phyloP scores from a whole-genome alignment of 2,888 invertebrate genomes.

The Acanthoscelides obtectus region DNA sequence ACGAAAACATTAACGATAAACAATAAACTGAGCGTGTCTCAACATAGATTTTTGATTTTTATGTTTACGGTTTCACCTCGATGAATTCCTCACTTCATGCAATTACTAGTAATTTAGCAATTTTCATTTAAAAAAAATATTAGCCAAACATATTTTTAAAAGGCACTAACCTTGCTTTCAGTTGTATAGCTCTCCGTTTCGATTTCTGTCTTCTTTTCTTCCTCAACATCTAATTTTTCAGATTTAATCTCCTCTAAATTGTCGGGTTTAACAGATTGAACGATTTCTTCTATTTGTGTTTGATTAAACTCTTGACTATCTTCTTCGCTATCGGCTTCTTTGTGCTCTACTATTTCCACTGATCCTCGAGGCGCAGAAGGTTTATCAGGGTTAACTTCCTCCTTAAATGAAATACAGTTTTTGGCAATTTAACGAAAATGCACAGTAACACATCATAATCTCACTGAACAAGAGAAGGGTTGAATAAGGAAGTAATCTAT shows the following conservation, averaged over 20 bases:
- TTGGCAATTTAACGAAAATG: no score
- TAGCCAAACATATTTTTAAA: background rate
- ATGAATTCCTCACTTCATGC: no score
- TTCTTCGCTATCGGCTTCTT: conserved; percentile 44
- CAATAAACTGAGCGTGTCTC: no score
- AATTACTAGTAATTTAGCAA: no score
- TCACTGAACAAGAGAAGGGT: no score
- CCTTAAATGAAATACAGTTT: no score
- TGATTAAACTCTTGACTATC: conserved; percentile 41
- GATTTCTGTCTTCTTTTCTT: conserved; percentile 19
- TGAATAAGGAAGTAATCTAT: no score
- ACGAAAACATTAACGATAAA: no score
- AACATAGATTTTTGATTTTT: no score
- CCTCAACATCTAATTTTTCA: conserved; percentile 17
- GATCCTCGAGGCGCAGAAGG: conserved; percentile 30
- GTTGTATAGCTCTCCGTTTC: conserved; percentile 15
- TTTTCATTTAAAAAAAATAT: no score
- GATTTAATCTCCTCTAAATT: conserved; percentile 13
- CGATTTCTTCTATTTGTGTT: conserved; percentile 40
- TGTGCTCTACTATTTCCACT: conserved; percentile 47
- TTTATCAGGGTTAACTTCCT: conserved; percentile 26
- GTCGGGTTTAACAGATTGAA: conserved; percentile 32
- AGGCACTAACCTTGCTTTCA: conserved; percentile 16
- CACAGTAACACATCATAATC: no score
- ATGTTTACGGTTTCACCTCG: no score